Base-by-base conservation (phyloP, 2,113 vertebrate species). In the Oncorhynchus keta region DNA sequence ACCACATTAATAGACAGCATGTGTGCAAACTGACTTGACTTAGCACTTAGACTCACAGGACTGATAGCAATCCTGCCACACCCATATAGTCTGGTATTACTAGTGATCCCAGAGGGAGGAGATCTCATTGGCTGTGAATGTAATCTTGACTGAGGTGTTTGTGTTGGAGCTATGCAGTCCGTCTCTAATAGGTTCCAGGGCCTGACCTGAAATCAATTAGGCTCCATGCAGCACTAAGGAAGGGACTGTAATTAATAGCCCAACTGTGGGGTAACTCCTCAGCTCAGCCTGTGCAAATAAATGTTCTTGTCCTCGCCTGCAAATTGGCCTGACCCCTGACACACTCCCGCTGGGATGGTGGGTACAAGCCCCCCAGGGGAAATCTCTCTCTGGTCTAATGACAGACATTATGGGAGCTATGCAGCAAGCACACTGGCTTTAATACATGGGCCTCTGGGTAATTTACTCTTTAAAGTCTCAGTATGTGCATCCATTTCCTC, bases 251-350 rank as follows among this genome's bases (percentile, higher is more conserved):
- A 76, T 80, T 76, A 82, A 84, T 77, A 77, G 65, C 75, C 62
- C 55, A 28, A 18, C 64, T 3, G 57, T 72, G 71, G 79, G 68
- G 61, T 71, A 13, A 66, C 45, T 79, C 49, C 65, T 49, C 35
- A 26, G 61, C 35, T 67, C 68, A 70, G 73, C 12, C 62, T 77
- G 64, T 73, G 64, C 24, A 83, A 83, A 83, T 83, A 83, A 86
- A 82, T 55, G 18, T 13, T 72, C 39, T 51, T 74, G 35, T 49
- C 32, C 48, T 64, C 59, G 4, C 55, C 11, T 13, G 66, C n/a
- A 28, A 9, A 28, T 72, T 69, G 51, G 66, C 64, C 74, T 73
- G 73, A 73, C 81, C 75, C 70, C 75, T 59, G 16, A 35, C 14
- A 66, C 66, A 13, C 62, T 77, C 79, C 78, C 76, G 35, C 12